Evolutionary conservation across 2,888 invertebrate genomes (phyloP), one percentile per base, ranked within the genome.

Genomic region (Dynastes maya): DNA sequence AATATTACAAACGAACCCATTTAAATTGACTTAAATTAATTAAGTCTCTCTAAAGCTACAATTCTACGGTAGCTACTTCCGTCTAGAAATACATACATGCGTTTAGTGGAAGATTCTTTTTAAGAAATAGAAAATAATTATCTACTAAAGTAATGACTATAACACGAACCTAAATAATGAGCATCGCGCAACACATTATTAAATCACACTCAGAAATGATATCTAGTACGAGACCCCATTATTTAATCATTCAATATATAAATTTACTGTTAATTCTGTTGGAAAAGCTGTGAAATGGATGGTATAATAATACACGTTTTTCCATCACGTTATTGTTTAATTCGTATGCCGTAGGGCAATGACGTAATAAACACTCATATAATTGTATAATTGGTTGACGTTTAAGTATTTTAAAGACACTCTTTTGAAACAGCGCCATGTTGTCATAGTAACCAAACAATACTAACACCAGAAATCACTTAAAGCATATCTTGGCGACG

Each of bases 351-450:
- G 61, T 45, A 13, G 37, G 13, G 63, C 4, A 61, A 22, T 8
- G 45, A 45, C n/a, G 55, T 45, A 74, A 74, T 63, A 74, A 61
- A 61, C 45, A 29, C 45, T 22, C 45, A 45, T 61, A 45, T 74
- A 74, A 74, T 74, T 61, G 27, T 74, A 63, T 74, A 74, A 63
- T 74, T 61, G 49, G 27, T 22, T 27, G 45, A 61, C 72, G 61
- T 40, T 72, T 61, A 27, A 16, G 32, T 55, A 27, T 45, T 61
- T 61, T 72, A 72, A 27, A 55, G 71, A 72, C 45, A 72, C 40
- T 27, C 27, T 68, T 68, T 49, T 9, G 49, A 5, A 9, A 11
- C 72, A 13, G 45, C 40, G 22, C 13, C 45, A 22, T 22, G 16
- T 0, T 22, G 16, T 22, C 16, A 22, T 22, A 22, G 16, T 22